These are phyloP conservation scores for Scalopus aquaticus DNA, from an alignment of 2,113 vertebrate species.

Conservation along the genomic window DNA sequence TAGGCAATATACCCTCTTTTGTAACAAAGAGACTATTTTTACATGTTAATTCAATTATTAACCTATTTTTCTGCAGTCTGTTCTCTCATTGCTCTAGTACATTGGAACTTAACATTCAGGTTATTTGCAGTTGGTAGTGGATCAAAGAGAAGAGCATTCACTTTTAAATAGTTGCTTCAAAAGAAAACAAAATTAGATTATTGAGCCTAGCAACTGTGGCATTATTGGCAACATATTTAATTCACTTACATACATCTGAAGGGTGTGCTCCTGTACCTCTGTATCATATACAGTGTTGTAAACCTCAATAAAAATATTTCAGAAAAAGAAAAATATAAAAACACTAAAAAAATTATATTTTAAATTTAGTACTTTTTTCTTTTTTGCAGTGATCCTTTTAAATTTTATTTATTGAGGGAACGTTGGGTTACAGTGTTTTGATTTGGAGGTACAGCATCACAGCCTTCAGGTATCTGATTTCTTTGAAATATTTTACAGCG, in stretches of 20 bases:
- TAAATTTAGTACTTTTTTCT: background rate
- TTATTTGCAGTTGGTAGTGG: background rate
- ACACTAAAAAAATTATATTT: too few relatives aligned
- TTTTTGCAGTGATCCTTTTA: too few relatives aligned
- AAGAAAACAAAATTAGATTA: background rate
- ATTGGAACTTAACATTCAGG: background rate
- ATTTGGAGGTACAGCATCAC: too few relatives aligned
- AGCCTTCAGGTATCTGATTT: background rate
- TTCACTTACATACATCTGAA: background rate
- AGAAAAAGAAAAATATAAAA: too few relatives aligned
- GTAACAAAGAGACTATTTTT: background rate
- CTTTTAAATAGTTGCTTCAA: background rate
- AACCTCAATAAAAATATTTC: too few relatives aligned
- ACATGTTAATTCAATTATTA: background rate
- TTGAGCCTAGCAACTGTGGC: background rate
- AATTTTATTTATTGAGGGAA: too few relatives aligned
- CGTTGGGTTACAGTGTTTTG: too few relatives aligned
- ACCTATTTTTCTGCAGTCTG: background rate
- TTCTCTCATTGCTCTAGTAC: background rate
- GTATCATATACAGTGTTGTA: background rate
- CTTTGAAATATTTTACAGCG: background rate
- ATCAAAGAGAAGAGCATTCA: background rate
- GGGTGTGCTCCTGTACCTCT: background rate
- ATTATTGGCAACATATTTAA: background rate
- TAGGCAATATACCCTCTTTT: background rate